A percentile compares a stretch with the other conserved stretches of the same genome.
Evolutionary conservation across 2,113 vertebrate genomes (phyloP).

Genomic region (Cacatua alba): DNA sequence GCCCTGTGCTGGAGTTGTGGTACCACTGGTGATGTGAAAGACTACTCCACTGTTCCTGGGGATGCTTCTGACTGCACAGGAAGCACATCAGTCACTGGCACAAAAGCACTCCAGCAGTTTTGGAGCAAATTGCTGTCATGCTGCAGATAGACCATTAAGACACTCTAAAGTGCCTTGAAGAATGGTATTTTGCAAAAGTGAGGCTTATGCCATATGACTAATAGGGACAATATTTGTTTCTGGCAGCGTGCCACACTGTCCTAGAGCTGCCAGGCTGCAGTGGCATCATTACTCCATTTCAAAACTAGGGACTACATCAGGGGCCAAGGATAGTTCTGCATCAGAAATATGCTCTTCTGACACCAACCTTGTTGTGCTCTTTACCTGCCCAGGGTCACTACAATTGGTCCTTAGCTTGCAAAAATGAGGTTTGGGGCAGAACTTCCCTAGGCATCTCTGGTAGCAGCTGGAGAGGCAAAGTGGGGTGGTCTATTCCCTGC

Average conservation of each 20-base stretch:
- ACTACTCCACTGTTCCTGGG: not conserved
- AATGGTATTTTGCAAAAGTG: not conserved
- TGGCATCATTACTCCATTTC: not conserved
- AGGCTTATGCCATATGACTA: not conserved
- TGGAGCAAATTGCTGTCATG: not conserved
- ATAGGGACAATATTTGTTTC: not conserved
- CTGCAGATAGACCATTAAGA: conserved; percentile 4
- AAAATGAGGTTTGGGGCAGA: not conserved
- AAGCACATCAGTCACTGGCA: conserved; percentile 5
- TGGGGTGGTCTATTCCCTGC: rapidly evolving
- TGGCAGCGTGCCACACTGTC: not conserved
- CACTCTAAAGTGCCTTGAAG: not conserved
- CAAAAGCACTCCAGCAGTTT: not conserved
- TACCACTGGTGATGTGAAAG: not conserved
- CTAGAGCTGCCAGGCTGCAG: not conserved
- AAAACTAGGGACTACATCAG: not conserved
- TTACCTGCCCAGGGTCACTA: not conserved
- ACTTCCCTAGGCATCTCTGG: not conserved
- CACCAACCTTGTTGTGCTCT: not conserved
- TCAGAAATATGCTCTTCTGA: not conserved
- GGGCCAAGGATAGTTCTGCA: not conserved
- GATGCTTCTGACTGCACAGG: not conserved
- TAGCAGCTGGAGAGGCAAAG: not conserved
- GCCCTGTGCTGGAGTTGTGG: not conserved
- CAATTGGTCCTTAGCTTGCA: not conserved